phyloP scores from a whole-genome alignment of 2,113 vertebrate genomes.

The Chaetops frenatus region DNA sequence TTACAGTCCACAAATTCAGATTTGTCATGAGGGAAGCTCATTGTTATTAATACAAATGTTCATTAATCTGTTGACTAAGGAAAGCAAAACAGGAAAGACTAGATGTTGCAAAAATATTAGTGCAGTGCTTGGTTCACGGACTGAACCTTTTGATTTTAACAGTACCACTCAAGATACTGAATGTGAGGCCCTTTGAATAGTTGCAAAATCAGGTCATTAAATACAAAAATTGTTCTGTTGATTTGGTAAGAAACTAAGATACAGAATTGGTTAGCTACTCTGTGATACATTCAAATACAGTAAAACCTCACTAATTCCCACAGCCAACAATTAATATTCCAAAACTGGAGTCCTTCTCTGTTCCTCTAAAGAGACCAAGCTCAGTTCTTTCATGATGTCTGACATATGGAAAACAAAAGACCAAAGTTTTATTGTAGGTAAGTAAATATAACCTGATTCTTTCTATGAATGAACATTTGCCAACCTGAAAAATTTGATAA shows the following conservation, averaged over 20 bases:
- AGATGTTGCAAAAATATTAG: neutral
- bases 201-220: neutral
- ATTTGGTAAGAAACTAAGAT: neutral
- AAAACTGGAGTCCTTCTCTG: neutral
- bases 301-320: conserved; percentile 42
- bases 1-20: neutral
- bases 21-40: neutral
- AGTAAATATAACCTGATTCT: neutral
- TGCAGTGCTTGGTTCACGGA: neutral
- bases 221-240: neutral
- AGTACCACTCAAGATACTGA: neutral
- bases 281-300: conserved; percentile 2
- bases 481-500: neutral
- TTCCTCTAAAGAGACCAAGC: neutral
- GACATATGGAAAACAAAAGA: neutral
- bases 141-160: neutral
- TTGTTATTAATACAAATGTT: neutral
- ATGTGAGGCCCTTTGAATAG: neutral
- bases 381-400: neutral
- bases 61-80: neutral
- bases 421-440: neutral
- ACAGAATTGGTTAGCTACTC: neutral
- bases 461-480: neutral
- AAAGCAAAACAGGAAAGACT: neutral
- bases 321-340: neutral